Evolutionary conservation across 1,140 invertebrate species (phyloP).

Genomic region (Rhynchophorus ferrugineus): DNA sequence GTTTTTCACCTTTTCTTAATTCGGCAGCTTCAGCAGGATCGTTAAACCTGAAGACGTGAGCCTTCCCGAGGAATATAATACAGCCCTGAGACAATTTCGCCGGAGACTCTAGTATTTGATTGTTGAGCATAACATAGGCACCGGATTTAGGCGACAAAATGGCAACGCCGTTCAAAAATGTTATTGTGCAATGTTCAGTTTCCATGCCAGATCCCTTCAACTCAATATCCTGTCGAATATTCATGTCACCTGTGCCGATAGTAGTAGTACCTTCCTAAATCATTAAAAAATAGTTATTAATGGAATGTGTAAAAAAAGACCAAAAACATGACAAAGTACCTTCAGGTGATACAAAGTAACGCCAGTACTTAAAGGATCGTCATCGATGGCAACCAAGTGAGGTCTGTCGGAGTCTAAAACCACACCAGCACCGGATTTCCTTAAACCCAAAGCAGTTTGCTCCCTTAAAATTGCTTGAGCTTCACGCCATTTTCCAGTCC

Average conservation of each 20-base stretch:
- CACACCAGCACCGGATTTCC: slow-evolving; percentile 79
- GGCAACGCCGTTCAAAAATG: slow-evolving; percentile 64
- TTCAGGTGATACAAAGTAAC: slow-evolving; percentile 88
- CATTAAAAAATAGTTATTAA: not conserved
- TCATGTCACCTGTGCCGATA: slow-evolving; percentile 68
- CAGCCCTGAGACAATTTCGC: slow-evolving; percentile 68
- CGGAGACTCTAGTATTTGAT: slow-evolving; percentile 63
- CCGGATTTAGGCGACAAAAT: slow-evolving; percentile 62
- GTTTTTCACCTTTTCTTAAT: slow-evolving; percentile 62
- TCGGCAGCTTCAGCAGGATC: slow-evolving; percentile 85
- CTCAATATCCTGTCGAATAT: slow-evolving; percentile 65
- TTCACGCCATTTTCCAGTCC: slow-evolving; percentile 89
- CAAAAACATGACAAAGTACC: slow-evolving; percentile 36
- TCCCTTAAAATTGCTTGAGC: slow-evolving; percentile 82
- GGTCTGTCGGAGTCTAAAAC: slow-evolving; percentile 88
- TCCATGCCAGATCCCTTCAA: slow-evolving; percentile 65
- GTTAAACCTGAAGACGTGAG: slow-evolving; percentile 84
- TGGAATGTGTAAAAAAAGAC: not conserved
- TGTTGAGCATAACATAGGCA: slow-evolving; percentile 80
- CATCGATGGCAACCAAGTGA: slow-evolving; percentile 87
- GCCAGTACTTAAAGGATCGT: slow-evolving; percentile 81
- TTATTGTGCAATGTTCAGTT: slow-evolving; percentile 74
- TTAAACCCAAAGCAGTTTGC: slow-evolving; percentile 73
- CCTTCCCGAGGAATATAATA: slow-evolving; percentile 71
- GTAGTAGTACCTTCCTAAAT: slow-evolving; percentile 61